Evolutionary conservation across 2,888 invertebrate genomes (phyloP), one percentile per base, ranked within the genome.

Genomic region (Scaptomyza cyrtandrae): DNA sequence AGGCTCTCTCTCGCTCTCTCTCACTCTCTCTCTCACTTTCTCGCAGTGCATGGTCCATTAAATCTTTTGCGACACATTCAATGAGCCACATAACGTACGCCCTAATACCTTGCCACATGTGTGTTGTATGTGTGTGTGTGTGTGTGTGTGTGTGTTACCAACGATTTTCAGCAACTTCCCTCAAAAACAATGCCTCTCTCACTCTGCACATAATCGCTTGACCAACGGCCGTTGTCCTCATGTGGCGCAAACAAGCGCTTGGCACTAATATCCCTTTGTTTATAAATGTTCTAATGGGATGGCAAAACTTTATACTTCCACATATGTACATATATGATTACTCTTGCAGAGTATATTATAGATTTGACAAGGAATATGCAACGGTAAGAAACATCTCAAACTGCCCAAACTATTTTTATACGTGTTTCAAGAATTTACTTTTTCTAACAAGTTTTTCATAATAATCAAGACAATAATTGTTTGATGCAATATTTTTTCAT

Each of bases 41-140:
- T 14, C 39, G 9, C 9, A 39, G 9, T 39, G 14, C 88, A 80
- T 75, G 89, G 79, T 76, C 81, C 89, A 88, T 90, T 89, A 89
- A 89, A 88, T 88, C 87, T 78, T 81, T 78, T 65, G 89, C 75
- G 88, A 87, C 89, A 87, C 80, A 77, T 87, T 82, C 84, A 82
- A 86, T 89, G 86, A 81, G 87, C 83, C 85, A 69, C 78, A 89
- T 85, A 83, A 90, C 76, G 75, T 83, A 63, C 71, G 83, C 86
- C 65, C 77, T 78, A 81, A 86, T 88, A 88, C 86, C 83, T 88
- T 84, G 16, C 68, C 54, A 14, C 37, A 43, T 76, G 58, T 53
- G 16, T 56, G 27, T 41, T 41, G 41, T 39, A 55, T 19, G 39
- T 35, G 31, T 41, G 41, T 39, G 60, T 19, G 39, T 35, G 31